Evolutionary conservation across 1,140 invertebrate species (phyloP), one percentile per base, ranked within the genome.

Genomic region (Cardiocondyla obscurior): DNA sequence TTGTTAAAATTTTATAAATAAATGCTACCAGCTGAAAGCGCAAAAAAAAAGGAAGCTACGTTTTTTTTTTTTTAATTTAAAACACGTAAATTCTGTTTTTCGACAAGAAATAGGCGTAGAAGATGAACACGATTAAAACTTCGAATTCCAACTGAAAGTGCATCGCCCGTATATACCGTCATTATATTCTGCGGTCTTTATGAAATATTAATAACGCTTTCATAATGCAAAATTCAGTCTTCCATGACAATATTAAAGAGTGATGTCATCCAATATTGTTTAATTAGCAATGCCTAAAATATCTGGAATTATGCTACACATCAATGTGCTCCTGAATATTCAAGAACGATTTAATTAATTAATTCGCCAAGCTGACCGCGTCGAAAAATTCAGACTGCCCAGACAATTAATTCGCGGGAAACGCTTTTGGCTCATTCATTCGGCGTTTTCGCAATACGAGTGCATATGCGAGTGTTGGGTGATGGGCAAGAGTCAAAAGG

Each of bases 341-440:
- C 25, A 51, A 67, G 36, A 39, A 65, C 10, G 7, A 77, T 77
- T 65, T 65, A 65, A 67, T 77, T 36, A 76, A 76, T 76, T 67
- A 51, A 72, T 55, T 36, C 30, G 57, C n/a, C 28, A 22, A 57
- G 10, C 69, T 57, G 33, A 65, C 19, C 58, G 72, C 49, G 25
- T 22, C 49, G n/a, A 57, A 73, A 83, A 87, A 87, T 58, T 36
- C 49, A 77, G 4, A 5, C 39, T 60, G 64, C 77, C 73, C 57
- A 76, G 62, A 85, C 85, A 85, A 88, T 88, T 88, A 87, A 87
- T 88, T 86, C 62, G 28, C 62, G 76, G 82, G 49, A 84, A 88
- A 82, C 53, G 73, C 81, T 79, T 53, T 85, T 74, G 44, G 22
- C 73, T 64, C 42, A 22, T 51, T 86, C 81, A 77, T 57, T 67